A percentile compares a stretch with the other conserved stretches of the same genome.
These are phyloP conservation scores for Synanthedon formicaeformis DNA, from an alignment of 2,888 invertebrate species.

Conservation along the genomic window DNA sequence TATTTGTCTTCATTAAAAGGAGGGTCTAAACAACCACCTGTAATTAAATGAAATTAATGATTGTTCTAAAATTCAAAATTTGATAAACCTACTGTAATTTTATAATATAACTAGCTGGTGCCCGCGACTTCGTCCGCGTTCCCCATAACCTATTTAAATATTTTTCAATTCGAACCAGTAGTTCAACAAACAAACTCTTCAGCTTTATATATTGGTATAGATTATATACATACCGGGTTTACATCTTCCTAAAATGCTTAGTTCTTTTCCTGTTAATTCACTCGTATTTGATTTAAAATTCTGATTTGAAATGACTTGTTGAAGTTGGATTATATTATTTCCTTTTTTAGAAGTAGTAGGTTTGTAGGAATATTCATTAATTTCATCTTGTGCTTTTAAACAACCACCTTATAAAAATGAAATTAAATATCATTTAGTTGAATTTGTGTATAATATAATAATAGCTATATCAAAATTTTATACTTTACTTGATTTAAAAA, in stretches of 20 bases:
- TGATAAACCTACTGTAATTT: background rate
- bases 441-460: background rate
- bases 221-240: slow-evolving; percentile 45
- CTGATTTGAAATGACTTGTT: slow-evolving; percentile 11
- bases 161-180: too few relatives aligned
- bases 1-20: slow-evolving; percentile 50
- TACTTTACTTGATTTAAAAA: slow-evolving; percentile 22
- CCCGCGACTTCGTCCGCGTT: too few relatives aligned
- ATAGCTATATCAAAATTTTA: background rate
- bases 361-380: slow-evolving; percentile 28
- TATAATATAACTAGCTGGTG: too few relatives aligned
- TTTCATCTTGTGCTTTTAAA: slow-evolving; percentile 27
- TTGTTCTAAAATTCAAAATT: background rate
- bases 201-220: too few relatives aligned
- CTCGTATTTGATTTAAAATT: slow-evolving; percentile 4
- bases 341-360: slow-evolving; percentile 15
- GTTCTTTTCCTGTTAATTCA: slow-evolving; percentile 22
- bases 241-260: slow-evolving; percentile 43
- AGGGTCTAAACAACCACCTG: slow-evolving; percentile 59
- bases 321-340: background rate
- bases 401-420: slow-evolving; percentile 33
- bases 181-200: too few relatives aligned
- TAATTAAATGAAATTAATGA: slow-evolving; percentile 6
- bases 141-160: too few relatives aligned
- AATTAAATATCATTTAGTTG: background rate